Evolutionary conservation across 1,140 invertebrate species (phyloP).

Genomic region (Rhopalosiphum maidis): DNA sequence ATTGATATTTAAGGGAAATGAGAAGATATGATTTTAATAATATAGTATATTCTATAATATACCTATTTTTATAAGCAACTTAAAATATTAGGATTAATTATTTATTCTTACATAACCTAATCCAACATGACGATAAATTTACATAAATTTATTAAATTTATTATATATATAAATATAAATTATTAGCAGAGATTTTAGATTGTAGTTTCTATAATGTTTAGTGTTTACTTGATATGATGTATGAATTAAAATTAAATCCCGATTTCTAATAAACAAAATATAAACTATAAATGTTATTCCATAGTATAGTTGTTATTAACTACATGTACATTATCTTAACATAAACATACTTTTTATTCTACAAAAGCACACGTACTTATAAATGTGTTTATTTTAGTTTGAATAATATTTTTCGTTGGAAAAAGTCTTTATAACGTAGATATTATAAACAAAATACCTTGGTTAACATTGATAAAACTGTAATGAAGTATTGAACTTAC

Average conservation of each 20-base stretch:
- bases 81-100: background rate
- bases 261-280: background rate
- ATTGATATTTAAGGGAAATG: too few relatives aligned
- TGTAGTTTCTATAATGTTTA: background rate
- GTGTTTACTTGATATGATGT: background rate
- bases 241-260: background rate
- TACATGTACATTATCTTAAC: background rate
- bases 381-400: slow-evolving; percentile 9
- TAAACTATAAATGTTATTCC: background rate
- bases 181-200: background rate
- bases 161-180: background rate
- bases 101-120: background rate
- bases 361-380: background rate
- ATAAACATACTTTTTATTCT: background rate
- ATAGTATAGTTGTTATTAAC: background rate
- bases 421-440: background rate
- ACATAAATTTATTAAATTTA: background rate
- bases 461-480: background rate
- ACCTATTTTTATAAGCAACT: background rate
- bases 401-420: background rate
- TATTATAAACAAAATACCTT: background rate
- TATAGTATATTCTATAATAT: too few relatives aligned
- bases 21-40: too few relatives aligned
- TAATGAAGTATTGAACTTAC: background rate
- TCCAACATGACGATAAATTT: background rate